Conservation (phyloP, 2,888 invertebrate genomes). For the Blomia tropicalis region DNA sequence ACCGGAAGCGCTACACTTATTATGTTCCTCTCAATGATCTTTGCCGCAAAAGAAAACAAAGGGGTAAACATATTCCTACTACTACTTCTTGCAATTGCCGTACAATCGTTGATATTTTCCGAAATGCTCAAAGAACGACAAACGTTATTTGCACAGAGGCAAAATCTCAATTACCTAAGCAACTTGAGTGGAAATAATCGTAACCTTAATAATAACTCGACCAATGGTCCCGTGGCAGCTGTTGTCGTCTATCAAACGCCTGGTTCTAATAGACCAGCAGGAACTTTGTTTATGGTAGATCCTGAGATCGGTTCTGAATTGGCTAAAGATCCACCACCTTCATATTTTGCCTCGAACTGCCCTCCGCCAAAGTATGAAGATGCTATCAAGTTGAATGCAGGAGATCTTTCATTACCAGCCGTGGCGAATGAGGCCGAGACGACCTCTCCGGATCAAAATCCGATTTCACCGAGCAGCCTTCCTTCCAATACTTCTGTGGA, state of each 20-base stretch:
- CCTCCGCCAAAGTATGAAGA: slow-evolving; percentile 23
- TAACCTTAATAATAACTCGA: not conserved
- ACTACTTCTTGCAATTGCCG: slow-evolving; percentile 14
- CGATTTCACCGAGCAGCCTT: not conserved
- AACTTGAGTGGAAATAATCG: too few relatives aligned
- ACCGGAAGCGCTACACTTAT: slow-evolving; percentile 19
- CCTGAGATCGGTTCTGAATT: not conserved
- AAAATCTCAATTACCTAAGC: not conserved
- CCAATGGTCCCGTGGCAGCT: slow-evolving; percentile 12
- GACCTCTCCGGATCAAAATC: not conserved
- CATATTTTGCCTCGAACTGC: slow-evolving; percentile 16
- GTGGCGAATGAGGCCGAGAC: not conserved
- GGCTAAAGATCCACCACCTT: slow-evolving; percentile 21
- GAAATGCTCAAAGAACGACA: slow-evolving; percentile 22
- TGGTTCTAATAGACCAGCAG: not conserved
- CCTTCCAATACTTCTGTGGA: not conserved
- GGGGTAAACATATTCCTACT: slow-evolving; percentile 14
- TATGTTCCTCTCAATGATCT: slow-evolving; percentile 2
- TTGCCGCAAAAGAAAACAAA: not conserved
- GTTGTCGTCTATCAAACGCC: slow-evolving; percentile 22
- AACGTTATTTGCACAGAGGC: slow-evolving; percentile 13
- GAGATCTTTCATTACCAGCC: not conserved
- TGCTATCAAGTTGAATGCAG: slow-evolving; percentile 6
- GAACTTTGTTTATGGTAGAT: not conserved
- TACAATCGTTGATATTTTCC: slow-evolving; percentile 17